Conservation (phyloP, 2,113 vertebrate species). For the Elanoides forficatus region DNA sequence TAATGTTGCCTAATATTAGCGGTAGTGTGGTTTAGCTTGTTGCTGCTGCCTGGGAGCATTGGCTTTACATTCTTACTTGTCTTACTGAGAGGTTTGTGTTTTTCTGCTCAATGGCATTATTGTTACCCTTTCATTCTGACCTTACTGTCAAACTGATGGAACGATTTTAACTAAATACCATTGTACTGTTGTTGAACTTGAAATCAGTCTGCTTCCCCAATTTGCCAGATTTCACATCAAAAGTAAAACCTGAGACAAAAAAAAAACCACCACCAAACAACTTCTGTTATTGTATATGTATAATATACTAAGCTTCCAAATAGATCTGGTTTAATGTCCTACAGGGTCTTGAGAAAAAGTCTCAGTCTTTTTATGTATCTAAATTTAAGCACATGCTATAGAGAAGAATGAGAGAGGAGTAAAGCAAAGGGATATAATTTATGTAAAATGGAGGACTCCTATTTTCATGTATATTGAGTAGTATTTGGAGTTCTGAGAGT, state of each 20-base stretch:
- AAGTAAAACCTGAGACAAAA: not conserved
- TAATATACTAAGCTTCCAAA: no score
- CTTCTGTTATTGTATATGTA: no score
- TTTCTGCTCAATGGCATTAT: rapidly evolving
- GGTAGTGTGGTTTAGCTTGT: not conserved
- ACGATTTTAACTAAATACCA: rapidly evolving
- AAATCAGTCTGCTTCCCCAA: not conserved
- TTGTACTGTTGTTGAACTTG: not conserved
- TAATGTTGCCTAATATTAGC: not conserved
- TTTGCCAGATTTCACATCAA: not conserved
- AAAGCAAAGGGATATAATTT: not conserved
- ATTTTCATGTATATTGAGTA: rapidly evolving
- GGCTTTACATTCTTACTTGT: rapidly evolving
- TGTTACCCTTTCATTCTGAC: not conserved
- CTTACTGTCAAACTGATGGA: rapidly evolving
- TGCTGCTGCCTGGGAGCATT: not conserved
- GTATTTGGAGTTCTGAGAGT: no score
- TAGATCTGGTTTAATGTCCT: no score
- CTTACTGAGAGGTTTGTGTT: not conserved
- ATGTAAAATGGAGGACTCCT: not conserved
- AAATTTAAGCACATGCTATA: not conserved
- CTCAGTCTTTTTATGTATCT: rapidly evolving
- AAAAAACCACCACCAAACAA: not conserved
- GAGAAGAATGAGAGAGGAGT: not conserved
- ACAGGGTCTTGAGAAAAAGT: not conserved